These are phyloP conservation scores for Probaryconus sp. DNA, from an alignment of 1,140 invertebrate species.

Conservation along the genomic window DNA sequence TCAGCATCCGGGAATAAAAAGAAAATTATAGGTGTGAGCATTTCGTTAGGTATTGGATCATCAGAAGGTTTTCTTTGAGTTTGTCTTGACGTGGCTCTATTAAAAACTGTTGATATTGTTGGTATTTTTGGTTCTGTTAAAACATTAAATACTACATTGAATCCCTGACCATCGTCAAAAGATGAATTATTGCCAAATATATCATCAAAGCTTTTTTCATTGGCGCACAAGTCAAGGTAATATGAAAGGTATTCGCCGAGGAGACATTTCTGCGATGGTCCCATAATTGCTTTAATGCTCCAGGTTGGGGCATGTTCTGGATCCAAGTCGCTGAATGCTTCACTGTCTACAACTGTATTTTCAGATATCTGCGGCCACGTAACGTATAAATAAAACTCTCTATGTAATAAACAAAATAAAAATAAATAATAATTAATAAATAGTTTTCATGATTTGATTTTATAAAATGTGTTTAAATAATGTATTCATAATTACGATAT, in stretches of 20 bases:
- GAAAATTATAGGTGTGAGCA: conserved; percentile 87
- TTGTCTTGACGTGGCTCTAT: conserved; percentile 74
- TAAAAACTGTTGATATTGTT: conserved; percentile 78
- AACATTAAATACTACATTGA: conserved; percentile 77
- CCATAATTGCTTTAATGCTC: conserved; percentile 82
- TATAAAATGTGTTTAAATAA: no score
- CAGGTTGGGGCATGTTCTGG: conserved; percentile 91
- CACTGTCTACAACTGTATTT: conserved; percentile 91
- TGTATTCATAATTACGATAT: conserved; percentile 81
- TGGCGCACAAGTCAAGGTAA: conserved; percentile 78
- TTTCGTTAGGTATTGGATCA: conserved; percentile 86
- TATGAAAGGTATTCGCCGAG: conserved; percentile 82
- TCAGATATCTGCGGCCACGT: conserved; percentile 93
- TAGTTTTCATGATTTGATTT: neutral
- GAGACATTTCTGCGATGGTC: conserved; percentile 81
- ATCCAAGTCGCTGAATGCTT: conserved; percentile 92
- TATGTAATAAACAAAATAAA: conserved; percentile 72
- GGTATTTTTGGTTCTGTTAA: conserved; percentile 81
- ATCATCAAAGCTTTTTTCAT: conserved; percentile 78
- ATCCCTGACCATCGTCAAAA: conserved; percentile 64
- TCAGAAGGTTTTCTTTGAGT: conserved; percentile 78
- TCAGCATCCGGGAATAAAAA: conserved; percentile 95
- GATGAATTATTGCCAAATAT: conserved; percentile 78
- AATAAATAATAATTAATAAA: conserved; percentile 13
- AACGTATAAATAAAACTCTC: conserved; percentile 88